Evolutionary conservation across 1,140 invertebrate genomes (phyloP).

Genomic region (Caerostris extrusa): DNA sequence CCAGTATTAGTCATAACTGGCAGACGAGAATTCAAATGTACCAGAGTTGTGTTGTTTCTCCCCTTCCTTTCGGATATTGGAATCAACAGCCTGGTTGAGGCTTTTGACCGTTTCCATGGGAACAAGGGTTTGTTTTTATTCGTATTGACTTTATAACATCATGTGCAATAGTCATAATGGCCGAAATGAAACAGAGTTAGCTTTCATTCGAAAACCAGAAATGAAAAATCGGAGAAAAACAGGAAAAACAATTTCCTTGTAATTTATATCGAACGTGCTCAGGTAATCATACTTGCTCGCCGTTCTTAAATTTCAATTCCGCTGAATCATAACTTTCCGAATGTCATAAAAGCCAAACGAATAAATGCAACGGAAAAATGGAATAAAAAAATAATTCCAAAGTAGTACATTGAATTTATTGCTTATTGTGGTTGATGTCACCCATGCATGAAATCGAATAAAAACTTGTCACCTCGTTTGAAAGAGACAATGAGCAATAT

Average conservation of each 20-base stretch:
- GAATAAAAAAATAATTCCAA: background rate
- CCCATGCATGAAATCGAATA: background rate
- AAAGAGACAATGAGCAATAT: background rate
- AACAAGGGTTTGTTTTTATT: slow-evolving; percentile 19
- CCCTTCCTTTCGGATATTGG: background rate
- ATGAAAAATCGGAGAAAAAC: background rate
- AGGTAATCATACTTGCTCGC: background rate
- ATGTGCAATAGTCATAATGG: background rate
- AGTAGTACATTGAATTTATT: background rate
- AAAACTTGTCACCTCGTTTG: background rate
- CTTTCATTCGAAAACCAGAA: slow-evolving; percentile 3
- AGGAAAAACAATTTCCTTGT: slow-evolving; percentile 16
- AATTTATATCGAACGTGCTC: background rate
- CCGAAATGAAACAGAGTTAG: slow-evolving; percentile 10
- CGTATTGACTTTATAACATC: background rate
- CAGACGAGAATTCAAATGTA: background rate
- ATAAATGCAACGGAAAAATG: background rate
- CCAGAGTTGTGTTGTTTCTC: slow-evolving; percentile 12
- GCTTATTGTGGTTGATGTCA: background rate
- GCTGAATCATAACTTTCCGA: background rate
- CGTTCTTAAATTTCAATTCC: background rate
- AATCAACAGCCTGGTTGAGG: background rate
- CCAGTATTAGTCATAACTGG: slow-evolving; percentile 6
- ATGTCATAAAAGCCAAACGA: background rate
- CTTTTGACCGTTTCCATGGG: slow-evolving; percentile 20